Evolutionary conservation across 2,888 invertebrate genomes (phyloP).

Genomic region (Galerucella nymphaeae): DNA sequence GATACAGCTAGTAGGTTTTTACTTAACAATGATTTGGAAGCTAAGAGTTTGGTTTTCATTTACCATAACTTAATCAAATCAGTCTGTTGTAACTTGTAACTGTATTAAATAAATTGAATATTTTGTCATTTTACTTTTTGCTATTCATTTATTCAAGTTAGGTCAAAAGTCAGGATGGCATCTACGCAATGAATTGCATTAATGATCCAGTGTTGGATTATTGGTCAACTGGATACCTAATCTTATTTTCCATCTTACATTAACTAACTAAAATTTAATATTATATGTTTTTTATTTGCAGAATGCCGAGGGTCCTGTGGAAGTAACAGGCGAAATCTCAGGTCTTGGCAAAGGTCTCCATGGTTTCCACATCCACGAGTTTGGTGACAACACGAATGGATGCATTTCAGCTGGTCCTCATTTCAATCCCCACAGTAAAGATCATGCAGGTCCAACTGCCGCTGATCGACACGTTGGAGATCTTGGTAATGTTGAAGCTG

Average conservation of each 20-base stretch:
- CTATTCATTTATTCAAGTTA: neutral
- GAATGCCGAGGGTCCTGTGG: conserved; percentile 72
- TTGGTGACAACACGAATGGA: conserved; percentile 95
- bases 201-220: neutral
- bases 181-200: neutral
- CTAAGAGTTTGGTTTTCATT: too few species aligned
- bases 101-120: too few species aligned
- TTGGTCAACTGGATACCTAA: too few species aligned
- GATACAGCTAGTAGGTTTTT: too few species aligned
- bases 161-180: neutral
- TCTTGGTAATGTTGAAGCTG: conserved; percentile 76
- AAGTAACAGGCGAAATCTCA: conserved; percentile 83
- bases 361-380: conserved; percentile 96
- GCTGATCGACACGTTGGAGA: conserved; percentile 87
- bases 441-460: conserved; percentile 86
- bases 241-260: too few species aligned
- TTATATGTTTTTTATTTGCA: conserved; percentile 29
- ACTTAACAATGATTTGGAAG: too few species aligned
- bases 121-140: neutral
- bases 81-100: neutral
- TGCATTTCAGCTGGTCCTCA: conserved; percentile 96
- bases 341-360: conserved; percentile 84
- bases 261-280: neutral
- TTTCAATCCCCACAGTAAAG: conserved; percentile 85
- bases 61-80: too few species aligned